Conservation (phyloP, 1,140 invertebrate genomes). For the Bactericera cockerelli region DNA sequence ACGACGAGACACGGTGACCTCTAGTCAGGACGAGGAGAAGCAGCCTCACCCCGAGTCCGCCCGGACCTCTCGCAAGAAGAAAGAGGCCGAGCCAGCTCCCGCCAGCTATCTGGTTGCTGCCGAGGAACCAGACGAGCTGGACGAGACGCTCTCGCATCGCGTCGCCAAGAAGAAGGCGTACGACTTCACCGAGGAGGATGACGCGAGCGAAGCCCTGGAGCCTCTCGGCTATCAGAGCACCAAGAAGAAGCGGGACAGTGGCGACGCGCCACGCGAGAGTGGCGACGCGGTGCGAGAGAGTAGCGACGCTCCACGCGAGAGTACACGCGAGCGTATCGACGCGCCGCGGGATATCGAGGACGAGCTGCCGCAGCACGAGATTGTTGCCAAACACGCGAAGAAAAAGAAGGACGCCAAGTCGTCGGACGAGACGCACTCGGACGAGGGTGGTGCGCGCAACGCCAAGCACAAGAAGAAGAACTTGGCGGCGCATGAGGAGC, state of each 20-base stretch:
- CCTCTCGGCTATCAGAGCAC: not conserved
- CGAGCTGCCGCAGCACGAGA: not conserved
- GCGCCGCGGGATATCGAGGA: not conserved
- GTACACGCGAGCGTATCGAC: not conserved
- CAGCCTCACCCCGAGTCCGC: not conserved
- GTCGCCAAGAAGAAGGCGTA: not conserved
- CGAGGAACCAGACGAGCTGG: not conserved
- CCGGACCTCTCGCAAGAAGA: not conserved
- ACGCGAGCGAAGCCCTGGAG: not conserved
- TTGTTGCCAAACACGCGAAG: not conserved
- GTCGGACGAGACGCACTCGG: too few relatives aligned
- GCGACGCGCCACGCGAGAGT: not conserved
- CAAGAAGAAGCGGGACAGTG: not conserved
- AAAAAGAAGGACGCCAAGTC: constrained; percentile 1
- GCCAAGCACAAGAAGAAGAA: not conserved
- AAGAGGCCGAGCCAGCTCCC: not conserved
- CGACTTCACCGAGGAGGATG: constrained; percentile 5
- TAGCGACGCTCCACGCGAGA: too few relatives aligned
- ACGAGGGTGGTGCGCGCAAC: too few relatives aligned
- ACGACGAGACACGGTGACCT: not conserved
- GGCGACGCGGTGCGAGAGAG: not conserved
- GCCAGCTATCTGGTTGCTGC: not conserved
- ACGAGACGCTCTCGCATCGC: not conserved
- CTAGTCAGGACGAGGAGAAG: not conserved
- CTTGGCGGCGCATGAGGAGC: not conserved